Conservation (phyloP, 2,888 invertebrate genomes). For the Tenthredo notha region DNA sequence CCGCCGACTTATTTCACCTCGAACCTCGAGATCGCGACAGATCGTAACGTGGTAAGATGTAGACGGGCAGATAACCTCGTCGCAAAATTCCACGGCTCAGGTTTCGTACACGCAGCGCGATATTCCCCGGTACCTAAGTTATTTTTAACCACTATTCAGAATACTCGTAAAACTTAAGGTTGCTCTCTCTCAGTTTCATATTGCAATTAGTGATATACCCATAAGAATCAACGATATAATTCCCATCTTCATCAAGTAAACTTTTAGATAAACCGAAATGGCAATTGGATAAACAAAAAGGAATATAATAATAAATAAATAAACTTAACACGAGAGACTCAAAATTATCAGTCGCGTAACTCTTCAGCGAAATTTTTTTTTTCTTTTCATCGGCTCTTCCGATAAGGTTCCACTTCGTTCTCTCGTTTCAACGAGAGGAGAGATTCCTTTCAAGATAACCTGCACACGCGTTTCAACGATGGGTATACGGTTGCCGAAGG, state of each 20-base stretch:
- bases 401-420: constrained; percentile 28
- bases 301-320: background rate
- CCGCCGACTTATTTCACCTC: constrained; percentile 27
- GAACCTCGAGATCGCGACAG: constrained; percentile 48
- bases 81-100: constrained; percentile 44
- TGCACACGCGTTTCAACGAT: constrained; percentile 49
- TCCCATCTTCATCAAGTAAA: background rate
- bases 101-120: constrained; percentile 37
- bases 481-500: constrained; percentile 50
- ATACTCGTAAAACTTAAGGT: constrained; percentile 37
- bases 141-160: constrained; percentile 41
- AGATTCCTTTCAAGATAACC: constrained; percentile 46
- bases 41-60: constrained; percentile 37
- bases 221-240: background rate
- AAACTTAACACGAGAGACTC: background rate
- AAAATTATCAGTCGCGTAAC: constrained; percentile 20
- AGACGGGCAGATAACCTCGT: constrained; percentile 39
- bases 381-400: background rate
- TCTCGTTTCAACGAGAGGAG: background rate
- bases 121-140: background rate
- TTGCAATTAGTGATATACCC: constrained; percentile 22
- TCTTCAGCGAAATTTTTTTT: background rate
- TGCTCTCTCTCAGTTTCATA: constrained; percentile 27
- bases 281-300: background rate
- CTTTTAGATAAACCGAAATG: background rate